phyloP scores from a whole-genome alignment of 2,888 invertebrate species.

The Stictocephala bisonia region DNA sequence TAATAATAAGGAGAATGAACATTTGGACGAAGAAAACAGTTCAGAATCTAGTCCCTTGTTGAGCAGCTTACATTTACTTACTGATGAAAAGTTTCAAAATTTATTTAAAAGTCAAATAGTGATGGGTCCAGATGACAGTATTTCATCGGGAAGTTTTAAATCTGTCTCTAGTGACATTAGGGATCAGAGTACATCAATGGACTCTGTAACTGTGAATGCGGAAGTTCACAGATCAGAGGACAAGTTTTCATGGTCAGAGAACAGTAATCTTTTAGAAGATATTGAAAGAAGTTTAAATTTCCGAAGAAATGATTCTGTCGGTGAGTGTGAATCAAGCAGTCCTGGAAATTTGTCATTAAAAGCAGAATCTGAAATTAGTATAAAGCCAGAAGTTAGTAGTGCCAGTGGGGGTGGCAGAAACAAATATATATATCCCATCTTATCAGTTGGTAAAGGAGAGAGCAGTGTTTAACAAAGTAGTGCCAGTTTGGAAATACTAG shows the following conservation, averaged over 20 bases:
- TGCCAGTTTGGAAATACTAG: background rate
- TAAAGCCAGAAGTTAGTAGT: constrained; percentile 9
- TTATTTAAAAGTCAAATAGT: constrained; percentile 49
- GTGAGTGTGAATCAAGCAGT: constrained; percentile 48
- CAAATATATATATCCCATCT: constrained; percentile 53
- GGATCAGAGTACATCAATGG: constrained; percentile 52
- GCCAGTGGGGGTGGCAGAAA: constrained; percentile 43
- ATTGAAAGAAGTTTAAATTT: constrained; percentile 56
- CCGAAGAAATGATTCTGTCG: constrained; percentile 33
- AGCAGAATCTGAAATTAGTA: constrained; percentile 21
- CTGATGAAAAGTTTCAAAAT: constrained; percentile 53
- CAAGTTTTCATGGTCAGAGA: constrained; percentile 50
- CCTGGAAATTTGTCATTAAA: background rate
- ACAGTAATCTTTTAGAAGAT: constrained; percentile 55
- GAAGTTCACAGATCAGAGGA: constrained; percentile 51
- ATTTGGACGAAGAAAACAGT: constrained; percentile 46
- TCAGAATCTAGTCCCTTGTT: constrained; percentile 55
- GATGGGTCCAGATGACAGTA: constrained; percentile 46
- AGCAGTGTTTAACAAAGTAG: constrained; percentile 52
- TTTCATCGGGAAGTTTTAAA: constrained; percentile 54
- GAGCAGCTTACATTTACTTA: constrained; percentile 55
- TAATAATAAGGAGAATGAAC: constrained; percentile 30
- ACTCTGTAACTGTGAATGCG: constrained; percentile 53
- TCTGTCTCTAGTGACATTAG: constrained; percentile 49
- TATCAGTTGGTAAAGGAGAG: constrained; percentile 52